Evolutionary conservation across 2,888 invertebrate species (phyloP).

Genomic region (Agrotis ipsilon): DNA sequence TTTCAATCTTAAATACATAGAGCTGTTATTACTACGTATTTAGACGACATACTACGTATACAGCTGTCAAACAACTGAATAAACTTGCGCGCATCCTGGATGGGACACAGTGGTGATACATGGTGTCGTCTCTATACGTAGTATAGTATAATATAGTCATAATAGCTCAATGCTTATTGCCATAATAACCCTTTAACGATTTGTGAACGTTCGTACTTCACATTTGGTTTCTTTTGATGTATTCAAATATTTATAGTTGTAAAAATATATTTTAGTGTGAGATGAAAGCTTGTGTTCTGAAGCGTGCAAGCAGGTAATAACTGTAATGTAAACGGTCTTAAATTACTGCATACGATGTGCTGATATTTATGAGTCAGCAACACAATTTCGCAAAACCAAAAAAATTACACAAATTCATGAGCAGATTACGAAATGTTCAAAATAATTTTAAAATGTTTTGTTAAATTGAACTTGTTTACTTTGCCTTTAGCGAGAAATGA

Average conservation of each 20-base stretch:
- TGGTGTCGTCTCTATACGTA: too few relatives aligned
- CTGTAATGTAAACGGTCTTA: conserved; percentile 19
- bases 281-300: conserved; percentile 34
- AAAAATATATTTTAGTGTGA: conserved; percentile 40
- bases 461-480: not conserved
- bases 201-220: conserved; percentile 19
- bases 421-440: not conserved
- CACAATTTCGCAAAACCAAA: too few relatives aligned
- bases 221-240: conserved; percentile 41
- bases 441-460: not conserved
- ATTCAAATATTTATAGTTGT: conserved; percentile 32
- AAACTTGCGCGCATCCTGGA: too few relatives aligned
- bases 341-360: conserved; percentile 16
- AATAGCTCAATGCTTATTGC: too few relatives aligned
- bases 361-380: not conserved
- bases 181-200: conserved; percentile 22
- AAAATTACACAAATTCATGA: too few relatives aligned
- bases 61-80: too few relatives aligned
- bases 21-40: too few relatives aligned
- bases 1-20: too few relatives aligned
- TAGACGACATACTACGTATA: too few relatives aligned
- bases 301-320: conserved; percentile 25
- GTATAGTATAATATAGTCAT: too few relatives aligned
- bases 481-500: not conserved
- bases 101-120: too few relatives aligned